These are phyloP conservation scores for Pampusana beccarii DNA, from an alignment of 2,113 vertebrate species.

Conservation along the genomic window DNA sequence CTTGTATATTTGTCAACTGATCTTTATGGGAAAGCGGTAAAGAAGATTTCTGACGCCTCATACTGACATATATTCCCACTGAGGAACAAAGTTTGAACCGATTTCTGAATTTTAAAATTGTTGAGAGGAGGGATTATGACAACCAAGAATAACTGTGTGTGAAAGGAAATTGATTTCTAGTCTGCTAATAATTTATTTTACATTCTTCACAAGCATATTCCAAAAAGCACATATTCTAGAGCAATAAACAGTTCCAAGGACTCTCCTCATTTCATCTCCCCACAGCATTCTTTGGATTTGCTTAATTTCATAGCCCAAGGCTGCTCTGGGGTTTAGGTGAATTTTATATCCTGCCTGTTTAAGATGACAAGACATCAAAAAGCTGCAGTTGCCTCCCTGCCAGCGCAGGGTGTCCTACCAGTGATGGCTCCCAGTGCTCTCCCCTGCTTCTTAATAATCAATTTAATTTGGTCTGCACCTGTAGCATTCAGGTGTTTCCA, in stretches of 20 bases:
- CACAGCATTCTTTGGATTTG: not conserved
- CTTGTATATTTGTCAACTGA: not conserved
- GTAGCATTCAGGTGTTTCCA: not conserved
- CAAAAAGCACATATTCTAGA: not conserved
- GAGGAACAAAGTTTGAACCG: not conserved
- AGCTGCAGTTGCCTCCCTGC: not conserved
- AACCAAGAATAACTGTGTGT: not conserved
- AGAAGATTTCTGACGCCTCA: not conserved
- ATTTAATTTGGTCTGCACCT: not conserved
- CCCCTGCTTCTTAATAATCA: not conserved
- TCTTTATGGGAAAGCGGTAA: not conserved
- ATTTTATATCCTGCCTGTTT: not conserved
- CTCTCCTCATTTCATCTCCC: not conserved
- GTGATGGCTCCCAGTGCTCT: not conserved
- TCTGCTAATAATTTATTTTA: constrained; percentile 3
- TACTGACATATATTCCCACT: not conserved
- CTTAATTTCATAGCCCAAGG: not conserved
- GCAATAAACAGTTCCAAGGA: not conserved
- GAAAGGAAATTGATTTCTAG: not conserved
- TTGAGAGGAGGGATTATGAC: not conserved
- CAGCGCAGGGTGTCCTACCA: not conserved
- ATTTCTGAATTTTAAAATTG: not conserved
- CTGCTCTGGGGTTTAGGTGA: not conserved
- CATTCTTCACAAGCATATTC: not conserved
- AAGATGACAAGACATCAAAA: not conserved